Conservation (phyloP, 2,888 invertebrate species). For the Hetaerina titia region DNA sequence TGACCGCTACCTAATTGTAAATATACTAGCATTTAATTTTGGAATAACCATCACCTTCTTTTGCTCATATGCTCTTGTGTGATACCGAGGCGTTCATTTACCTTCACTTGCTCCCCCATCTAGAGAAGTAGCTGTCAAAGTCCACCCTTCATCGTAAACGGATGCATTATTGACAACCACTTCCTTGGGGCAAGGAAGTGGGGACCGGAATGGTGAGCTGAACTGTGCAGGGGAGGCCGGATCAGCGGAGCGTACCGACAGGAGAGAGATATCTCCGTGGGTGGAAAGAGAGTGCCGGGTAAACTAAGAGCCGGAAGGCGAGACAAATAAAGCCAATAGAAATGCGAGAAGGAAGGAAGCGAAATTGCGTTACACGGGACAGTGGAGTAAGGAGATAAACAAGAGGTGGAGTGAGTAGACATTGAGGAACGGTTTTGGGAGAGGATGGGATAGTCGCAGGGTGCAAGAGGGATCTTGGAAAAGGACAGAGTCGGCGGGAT, state of each 20-base stretch:
- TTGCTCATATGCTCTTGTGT: no score
- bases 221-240: neutral
- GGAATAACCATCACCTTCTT: no score
- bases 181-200: neutral
- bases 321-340: neutral
- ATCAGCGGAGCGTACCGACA: neutral
- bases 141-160: neutral
- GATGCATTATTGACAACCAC: neutral
- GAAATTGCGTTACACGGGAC: conserved; percentile 20
- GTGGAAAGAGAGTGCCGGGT: neutral
- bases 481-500: neutral
- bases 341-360: neutral
- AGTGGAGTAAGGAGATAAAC: neutral
- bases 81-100: neutral
- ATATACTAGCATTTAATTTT: no score
- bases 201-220: neutral
- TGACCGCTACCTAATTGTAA: no score
- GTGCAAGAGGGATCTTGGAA: neutral
- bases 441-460: no score
- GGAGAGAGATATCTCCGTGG: neutral
- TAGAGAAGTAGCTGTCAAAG: neutral
- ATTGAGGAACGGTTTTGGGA: no score
- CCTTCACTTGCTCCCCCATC: neutral
- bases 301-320: neutral
- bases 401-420: neutral